Evolutionary conservation across 2,888 invertebrate species (phyloP).

Genomic region (Meganola albula): DNA sequence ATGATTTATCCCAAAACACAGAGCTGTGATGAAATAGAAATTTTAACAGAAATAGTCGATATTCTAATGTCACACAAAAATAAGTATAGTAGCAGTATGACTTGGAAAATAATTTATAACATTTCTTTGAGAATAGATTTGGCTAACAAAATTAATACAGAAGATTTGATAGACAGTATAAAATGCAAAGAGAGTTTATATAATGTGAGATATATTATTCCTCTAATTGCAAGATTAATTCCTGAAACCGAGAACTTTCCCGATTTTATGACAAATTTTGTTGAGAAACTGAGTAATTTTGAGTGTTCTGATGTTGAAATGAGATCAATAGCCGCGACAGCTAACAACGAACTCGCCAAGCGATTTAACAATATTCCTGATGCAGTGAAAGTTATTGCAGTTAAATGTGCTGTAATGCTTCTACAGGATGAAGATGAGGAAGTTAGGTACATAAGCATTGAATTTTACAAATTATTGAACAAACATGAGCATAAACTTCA

Average conservation of each 20-base stretch:
- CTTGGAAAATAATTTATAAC: constrained; percentile 54
- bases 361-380: constrained; percentile 38
- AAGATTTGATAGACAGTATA: constrained; percentile 26
- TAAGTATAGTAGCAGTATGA: constrained; percentile 33
- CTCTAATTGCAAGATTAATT: constrained; percentile 42
- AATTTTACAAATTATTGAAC: constrained; percentile 44
- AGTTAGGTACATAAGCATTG: constrained; percentile 57
- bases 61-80: constrained; percentile 37
- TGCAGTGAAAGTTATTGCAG: constrained; percentile 43
- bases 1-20: constrained; percentile 36
- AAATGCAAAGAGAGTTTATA: constrained; percentile 31
- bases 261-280: constrained; percentile 41
- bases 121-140: constrained; percentile 40
- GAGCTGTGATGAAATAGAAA: constrained; percentile 21
- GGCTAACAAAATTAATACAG: constrained; percentile 15
- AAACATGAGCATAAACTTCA: constrained; percentile 31
- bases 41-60: constrained; percentile 32
- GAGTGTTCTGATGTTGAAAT: constrained; percentile 53
- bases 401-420: constrained; percentile 59
- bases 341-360: constrained; percentile 56
- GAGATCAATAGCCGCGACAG: constrained; percentile 53
- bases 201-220: constrained; percentile 50
- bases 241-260: constrained; percentile 19
- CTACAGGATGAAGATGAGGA: constrained; percentile 76
- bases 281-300: constrained; percentile 44